Percentiles rank a stretch among this genome's conserved stretches.
phyloP scores from a whole-genome alignment of 1,140 invertebrate genomes.

The Drosophila albomicans region DNA sequence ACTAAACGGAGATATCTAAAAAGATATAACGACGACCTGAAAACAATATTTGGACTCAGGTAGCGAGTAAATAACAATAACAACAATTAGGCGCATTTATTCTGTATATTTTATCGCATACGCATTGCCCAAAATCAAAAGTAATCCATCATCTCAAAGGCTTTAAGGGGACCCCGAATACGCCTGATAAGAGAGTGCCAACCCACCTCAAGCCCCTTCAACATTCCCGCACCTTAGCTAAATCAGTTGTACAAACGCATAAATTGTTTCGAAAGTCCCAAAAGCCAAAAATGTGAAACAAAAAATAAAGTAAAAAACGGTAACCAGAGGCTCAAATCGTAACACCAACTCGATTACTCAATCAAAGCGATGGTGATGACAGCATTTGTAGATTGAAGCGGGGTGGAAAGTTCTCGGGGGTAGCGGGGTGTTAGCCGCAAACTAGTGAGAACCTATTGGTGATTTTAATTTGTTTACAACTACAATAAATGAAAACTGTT shows the following conservation, averaged over 20 bases:
- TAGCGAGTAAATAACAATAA: conserved; percentile 65
- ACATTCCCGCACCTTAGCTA: conserved; percentile 30
- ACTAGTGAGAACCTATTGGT: conserved; percentile 54
- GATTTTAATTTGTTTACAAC: conserved; percentile 83
- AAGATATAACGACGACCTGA: conserved; percentile 56
- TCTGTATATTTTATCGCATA: conserved; percentile 69
- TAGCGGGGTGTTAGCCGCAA: background rate
- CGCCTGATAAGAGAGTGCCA: conserved; percentile 60
- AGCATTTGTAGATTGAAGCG: conserved; percentile 20
- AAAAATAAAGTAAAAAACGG: background rate
- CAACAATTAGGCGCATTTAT: conserved; percentile 68
- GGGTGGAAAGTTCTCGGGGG: conserved; percentile 14
- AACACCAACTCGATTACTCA: conserved; percentile 75
- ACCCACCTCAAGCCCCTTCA: background rate
- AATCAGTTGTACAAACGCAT: conserved; percentile 66
- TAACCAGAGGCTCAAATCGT: conserved; percentile 50
- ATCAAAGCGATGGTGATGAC: conserved; percentile 65
- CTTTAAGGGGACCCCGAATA: conserved; percentile 73
- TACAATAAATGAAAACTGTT: conserved; percentile 51
- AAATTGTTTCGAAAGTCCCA: conserved; percentile 70
- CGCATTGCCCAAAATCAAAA: conserved; percentile 77
- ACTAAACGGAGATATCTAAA: conserved; percentile 33
- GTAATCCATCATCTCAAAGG: conserved; percentile 80
- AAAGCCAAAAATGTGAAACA: conserved; percentile 16
- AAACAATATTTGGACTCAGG: conserved; percentile 61